These are phyloP conservation scores for Lasiommata megera DNA, from an alignment of 2,888 invertebrate species.

Conservation along the genomic window DNA sequence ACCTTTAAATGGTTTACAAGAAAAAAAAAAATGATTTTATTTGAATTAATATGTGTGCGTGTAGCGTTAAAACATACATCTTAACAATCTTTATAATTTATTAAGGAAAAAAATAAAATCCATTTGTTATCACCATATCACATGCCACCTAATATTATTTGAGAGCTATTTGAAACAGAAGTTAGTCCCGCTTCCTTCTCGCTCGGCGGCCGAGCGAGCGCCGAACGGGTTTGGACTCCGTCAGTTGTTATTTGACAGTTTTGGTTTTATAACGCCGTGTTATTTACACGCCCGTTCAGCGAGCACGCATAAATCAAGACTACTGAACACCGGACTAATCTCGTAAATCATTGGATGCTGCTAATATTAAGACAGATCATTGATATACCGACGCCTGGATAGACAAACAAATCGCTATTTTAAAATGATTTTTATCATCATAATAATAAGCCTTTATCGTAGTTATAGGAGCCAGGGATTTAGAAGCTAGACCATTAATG, in stretches of 20 bases:
- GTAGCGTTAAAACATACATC: background rate
- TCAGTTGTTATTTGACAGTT: slow-evolving; percentile 3
- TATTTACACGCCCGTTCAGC: background rate
- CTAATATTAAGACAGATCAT: background rate
- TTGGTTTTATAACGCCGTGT: background rate
- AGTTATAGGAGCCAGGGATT: too few relatives aligned
- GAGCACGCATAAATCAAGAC: background rate
- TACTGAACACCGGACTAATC: background rate
- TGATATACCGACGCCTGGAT: background rate
- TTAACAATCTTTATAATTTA: too few relatives aligned
- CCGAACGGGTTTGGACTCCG: background rate
- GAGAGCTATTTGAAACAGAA: too few relatives aligned
- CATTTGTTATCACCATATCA: too few relatives aligned
- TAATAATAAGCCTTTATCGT: too few relatives aligned
- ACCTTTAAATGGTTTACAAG: too few relatives aligned
- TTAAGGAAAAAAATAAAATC: too few relatives aligned
- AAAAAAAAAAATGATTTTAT: too few relatives aligned
- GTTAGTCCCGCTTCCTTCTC: background rate
- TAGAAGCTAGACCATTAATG: too few relatives aligned
- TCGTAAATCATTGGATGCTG: background rate
- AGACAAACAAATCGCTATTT: too few relatives aligned
- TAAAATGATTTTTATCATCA: too few relatives aligned
- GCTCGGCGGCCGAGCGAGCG: background rate
- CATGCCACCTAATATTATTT: too few relatives aligned
- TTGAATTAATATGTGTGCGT: background rate